A percentile compares a stretch with the other conserved stretches of the same genome.
phyloP scores from a whole-genome alignment of 2,888 invertebrate species.

The Sisyra terminalis region DNA sequence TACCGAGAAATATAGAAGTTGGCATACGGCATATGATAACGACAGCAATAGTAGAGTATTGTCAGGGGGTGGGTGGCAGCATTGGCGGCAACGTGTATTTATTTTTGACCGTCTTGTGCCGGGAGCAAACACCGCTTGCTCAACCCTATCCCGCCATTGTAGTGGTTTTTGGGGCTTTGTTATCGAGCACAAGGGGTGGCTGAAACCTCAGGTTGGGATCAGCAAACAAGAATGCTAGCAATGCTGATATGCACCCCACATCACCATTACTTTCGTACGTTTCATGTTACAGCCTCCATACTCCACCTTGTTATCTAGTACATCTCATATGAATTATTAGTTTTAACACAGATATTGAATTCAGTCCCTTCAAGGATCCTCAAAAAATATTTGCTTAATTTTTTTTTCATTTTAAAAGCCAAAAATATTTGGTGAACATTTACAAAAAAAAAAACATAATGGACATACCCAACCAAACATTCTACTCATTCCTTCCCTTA shows the following conservation, averaged over 20 bases:
- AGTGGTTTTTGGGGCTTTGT: constrained; percentile 9
- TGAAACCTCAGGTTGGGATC: constrained; percentile 6
- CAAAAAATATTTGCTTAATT: no score
- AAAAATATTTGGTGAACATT: not conserved
- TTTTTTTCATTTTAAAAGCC: no score
- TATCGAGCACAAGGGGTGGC: constrained; percentile 4
- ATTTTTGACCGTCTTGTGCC: constrained; percentile 5
- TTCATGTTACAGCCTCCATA: no score
- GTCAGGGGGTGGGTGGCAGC: not conserved
- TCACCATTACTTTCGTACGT: no score
- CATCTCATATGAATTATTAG: no score
- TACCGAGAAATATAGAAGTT: not conserved
- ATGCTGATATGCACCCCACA: constrained; percentile 1
- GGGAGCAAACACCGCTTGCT: constrained; percentile 1
- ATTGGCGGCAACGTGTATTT: constrained; percentile 1
- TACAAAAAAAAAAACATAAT: not conserved
- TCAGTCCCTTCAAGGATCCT: no score
- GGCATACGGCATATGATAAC: not conserved
- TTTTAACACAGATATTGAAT: no score
- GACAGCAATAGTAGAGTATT: not conserved
- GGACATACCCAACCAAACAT: not conserved
- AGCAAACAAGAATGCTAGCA: constrained; percentile 5
- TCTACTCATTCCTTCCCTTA: no score
- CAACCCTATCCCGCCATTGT: constrained; percentile 8
- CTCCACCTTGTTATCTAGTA: no score